These are phyloP conservation scores for Bellardia bayeri DNA, from an alignment of 2,888 invertebrate species.

Conservation along the genomic window DNA sequence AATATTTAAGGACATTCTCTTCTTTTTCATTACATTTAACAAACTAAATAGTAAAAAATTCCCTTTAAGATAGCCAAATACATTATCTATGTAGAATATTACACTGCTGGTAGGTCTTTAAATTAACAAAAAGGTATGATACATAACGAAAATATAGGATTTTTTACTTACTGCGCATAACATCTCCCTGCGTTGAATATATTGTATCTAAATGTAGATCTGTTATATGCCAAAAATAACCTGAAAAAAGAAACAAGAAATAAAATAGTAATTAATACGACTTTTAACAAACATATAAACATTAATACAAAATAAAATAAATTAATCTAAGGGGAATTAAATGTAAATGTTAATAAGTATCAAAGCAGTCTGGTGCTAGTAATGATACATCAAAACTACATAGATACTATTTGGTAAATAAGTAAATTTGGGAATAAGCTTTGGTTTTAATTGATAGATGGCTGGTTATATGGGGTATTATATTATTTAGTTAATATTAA, in stretches of 20 bases:
- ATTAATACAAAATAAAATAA: slow-evolving; percentile 5
- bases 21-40: too few species aligned
- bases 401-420: background rate
- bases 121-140: too few species aligned
- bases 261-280: background rate
- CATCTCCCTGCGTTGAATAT: slow-evolving; percentile 91
- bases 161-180: slow-evolving; percentile 89
- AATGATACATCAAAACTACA: slow-evolving; percentile 9
- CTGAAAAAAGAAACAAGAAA: slow-evolving; percentile 87
- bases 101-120: too few species aligned
- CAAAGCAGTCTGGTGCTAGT: background rate
- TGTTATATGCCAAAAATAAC: slow-evolving; percentile 97
- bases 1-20: too few species aligned
- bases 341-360: slow-evolving; percentile 22
- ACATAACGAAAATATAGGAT: background rate
- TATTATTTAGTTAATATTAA: background rate
- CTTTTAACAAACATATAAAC: background rate
- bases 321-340: slow-evolving; percentile 16
- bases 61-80: too few species aligned
- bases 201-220: slow-evolving; percentile 96
- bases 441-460: background rate
- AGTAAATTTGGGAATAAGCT: slow-evolving; percentile 1
- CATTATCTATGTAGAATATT: too few species aligned
- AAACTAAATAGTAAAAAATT: too few species aligned
- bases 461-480: background rate